Conservation (phyloP, 2,797 vertebrate genomes). For the Spondyliosoma cantharus region DNA sequence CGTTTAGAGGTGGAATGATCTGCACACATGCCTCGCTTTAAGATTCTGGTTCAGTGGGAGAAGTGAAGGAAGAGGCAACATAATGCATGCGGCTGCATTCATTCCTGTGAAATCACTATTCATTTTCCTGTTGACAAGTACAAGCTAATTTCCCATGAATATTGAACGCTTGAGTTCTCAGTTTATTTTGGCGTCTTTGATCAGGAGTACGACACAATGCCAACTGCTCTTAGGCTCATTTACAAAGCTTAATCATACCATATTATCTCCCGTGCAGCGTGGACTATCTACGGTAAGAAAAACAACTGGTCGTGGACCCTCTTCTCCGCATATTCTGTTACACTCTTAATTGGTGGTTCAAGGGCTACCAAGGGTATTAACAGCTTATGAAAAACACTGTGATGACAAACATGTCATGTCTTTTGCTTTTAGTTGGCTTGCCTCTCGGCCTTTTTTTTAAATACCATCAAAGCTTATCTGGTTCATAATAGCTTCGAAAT, state of each 20-base stretch:
- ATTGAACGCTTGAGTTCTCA: conserved; percentile 37
- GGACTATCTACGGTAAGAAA: neutral
- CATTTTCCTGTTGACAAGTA: conserved; percentile 31
- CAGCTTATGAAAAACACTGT: neutral
- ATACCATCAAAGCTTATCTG: conserved; percentile 17
- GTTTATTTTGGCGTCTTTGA: conserved; percentile 55
- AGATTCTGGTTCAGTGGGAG: neutral
- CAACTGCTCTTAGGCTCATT: conserved; percentile 32
- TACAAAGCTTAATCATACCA: conserved; percentile 41
- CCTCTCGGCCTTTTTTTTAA: neutral
- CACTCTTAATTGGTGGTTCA: neutral
- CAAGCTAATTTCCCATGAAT: conserved; percentile 48
- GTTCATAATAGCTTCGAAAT: neutral
- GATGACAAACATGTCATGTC: neutral
- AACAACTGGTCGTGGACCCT: neutral
- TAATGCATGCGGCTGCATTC: conserved; percentile 3
- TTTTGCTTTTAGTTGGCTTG: neutral
- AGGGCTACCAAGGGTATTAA: neutral
- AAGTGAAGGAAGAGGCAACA: neutral
- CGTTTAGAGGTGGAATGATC: neutral
- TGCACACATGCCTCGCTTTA: neutral
- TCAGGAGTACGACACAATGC: conserved; percentile 44
- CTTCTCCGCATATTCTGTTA: neutral
- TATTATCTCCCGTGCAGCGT: conserved; percentile 1
- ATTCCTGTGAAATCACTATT: conserved; percentile 34